Conservation (phyloP, 2,113 vertebrate genomes). For the Tapirus terrestris region DNA sequence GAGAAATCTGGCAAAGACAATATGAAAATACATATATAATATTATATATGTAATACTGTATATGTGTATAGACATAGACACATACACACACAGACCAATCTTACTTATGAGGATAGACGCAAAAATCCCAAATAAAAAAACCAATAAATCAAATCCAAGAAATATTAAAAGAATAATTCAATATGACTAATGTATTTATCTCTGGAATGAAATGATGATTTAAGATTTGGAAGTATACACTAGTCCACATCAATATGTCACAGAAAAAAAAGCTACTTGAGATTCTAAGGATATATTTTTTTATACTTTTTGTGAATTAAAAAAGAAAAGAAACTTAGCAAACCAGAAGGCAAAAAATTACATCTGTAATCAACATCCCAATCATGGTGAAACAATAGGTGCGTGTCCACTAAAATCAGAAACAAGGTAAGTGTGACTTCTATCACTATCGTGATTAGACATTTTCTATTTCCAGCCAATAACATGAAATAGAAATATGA, state of each 20-base stretch:
- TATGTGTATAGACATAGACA: background rate
- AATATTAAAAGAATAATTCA: slow-evolving; percentile 49
- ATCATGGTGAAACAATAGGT: background rate
- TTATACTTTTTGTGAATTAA: background rate
- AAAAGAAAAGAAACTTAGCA: background rate
- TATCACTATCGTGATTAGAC: no score
- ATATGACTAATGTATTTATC: slow-evolving; percentile 14
- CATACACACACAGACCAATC: background rate
- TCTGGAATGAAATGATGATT: background rate
- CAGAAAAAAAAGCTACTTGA: background rate
- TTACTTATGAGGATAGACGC: background rate
- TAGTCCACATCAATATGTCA: background rate
- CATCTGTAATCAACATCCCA: background rate
- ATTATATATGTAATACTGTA: background rate
- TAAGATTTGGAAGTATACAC: background rate
- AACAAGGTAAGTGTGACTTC: background rate
- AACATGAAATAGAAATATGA: background rate
- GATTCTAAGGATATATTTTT: background rate
- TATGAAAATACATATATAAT: background rate
- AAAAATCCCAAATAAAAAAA: slow-evolving; percentile 42
- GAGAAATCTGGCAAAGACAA: slow-evolving; percentile 23
- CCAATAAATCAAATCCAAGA: background rate
- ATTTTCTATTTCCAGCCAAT: background rate
- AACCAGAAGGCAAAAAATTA: background rate
- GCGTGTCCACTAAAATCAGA: background rate